These are phyloP conservation scores for Pseudomugil gertrudae DNA, from an alignment of 2,797 vertebrate species.

Conservation along the genomic window DNA sequence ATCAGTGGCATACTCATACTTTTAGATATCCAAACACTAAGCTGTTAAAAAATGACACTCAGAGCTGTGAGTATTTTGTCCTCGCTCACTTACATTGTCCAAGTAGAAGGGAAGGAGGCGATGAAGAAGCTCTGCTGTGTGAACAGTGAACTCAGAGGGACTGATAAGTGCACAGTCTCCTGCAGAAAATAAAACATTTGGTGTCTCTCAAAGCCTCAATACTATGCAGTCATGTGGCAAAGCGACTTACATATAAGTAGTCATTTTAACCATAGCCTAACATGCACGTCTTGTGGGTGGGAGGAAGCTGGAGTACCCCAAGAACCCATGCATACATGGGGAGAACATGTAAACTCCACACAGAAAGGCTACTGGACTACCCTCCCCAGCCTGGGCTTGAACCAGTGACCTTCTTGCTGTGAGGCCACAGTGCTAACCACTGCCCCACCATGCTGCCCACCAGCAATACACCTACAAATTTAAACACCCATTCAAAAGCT, in stretches of 20 bases:
- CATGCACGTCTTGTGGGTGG: no score
- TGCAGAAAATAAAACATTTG: slow-evolving; percentile 35
- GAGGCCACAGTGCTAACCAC: no score
- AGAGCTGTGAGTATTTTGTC: background rate
- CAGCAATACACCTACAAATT: background rate
- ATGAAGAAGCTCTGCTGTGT: slow-evolving; percentile 80
- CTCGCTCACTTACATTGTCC: slow-evolving; percentile 78
- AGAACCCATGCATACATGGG: no score
- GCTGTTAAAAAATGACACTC: background rate
- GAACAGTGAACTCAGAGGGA: slow-evolving; percentile 71
- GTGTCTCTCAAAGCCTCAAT: background rate
- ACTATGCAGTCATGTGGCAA: no score
- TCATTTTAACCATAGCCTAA: no score
- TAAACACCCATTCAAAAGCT: background rate
- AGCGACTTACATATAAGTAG: no score
- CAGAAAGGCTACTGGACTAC: no score
- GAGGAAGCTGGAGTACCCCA: no score
- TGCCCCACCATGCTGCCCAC: no score
- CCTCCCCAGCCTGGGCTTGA: no score
- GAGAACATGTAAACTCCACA: no score
- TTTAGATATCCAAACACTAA: background rate
- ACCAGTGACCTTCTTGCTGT: no score
- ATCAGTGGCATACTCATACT: background rate
- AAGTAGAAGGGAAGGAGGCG: slow-evolving; percentile 79
- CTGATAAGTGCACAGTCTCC: slow-evolving; percentile 82